Evolutionary conservation across 2,888 invertebrate species (phyloP), one percentile per base, ranked within the genome.

Genomic region (Tetrapedia diversipes): DNA sequence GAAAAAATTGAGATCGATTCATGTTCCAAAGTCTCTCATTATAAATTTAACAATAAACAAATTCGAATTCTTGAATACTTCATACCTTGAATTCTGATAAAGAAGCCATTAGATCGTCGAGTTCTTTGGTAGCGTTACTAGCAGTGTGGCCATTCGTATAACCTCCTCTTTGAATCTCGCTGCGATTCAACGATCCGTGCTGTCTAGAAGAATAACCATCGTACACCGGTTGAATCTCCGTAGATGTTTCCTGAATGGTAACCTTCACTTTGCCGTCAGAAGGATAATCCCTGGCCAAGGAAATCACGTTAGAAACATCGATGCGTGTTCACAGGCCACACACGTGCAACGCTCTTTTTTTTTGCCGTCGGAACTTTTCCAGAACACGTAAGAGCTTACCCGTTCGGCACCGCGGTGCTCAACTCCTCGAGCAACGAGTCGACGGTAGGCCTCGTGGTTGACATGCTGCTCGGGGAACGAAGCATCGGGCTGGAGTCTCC

Each of bases 51-150:
- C n/a, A n/a, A n/a, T n/a, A n/a, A n/a, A n/a, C n/a, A n/a, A n/a
- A n/a, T n/a, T n/a, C n/a, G n/a, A n/a, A n/a, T n/a, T n/a, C n/a
- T n/a, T n/a, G n/a, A n/a, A n/a, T n/a, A n/a, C n/a, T n/a, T n/a
- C 16, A 27, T 92, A 97, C 98, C 96, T 98, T 98, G 91, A 98
- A 97, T 91, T 98, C 98, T 0, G 98, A 98, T 14, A 99, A 93
- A 7, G 98, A 97, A 1, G 97, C 97, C 98, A 99, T 98, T 77
- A 99, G 94, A 90, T 98, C 98, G 89, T 99, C 98, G 76, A 99
- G 94, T 91, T 99, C 98, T 92, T 96, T 96, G 27, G 98, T 98
- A 41, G 98, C 98, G 75, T 96, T 96, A 64, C 98, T 98, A 27
- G 98, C 96, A 10, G 90, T 89, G 63, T 87, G 90, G 27, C 90